Evolutionary conservation across 2,113 vertebrate genomes (phyloP), one percentile per base, ranked within the genome.

Genomic region (Chrysemys picta): DNA sequence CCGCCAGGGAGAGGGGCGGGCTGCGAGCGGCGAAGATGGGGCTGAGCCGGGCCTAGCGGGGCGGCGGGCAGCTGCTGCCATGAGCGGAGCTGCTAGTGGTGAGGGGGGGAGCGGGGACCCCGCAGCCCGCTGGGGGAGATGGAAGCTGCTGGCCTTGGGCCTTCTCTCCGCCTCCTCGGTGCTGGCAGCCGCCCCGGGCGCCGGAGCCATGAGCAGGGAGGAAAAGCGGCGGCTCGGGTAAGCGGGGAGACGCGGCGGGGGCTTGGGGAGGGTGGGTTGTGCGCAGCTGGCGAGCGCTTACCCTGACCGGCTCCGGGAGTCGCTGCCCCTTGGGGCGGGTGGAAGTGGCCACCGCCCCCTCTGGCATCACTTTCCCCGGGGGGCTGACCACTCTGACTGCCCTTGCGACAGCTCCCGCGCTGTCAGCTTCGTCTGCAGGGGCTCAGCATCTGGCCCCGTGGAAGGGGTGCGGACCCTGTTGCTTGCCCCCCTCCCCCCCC

Each of bases 221-320:
- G 98, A 98, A 96, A 98, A 98, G 69, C 98, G 98, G 49, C 97
- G 87, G 95, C 95, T 98, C 53, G 98, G 98, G 98, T 98, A 95
- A 98, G 98, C 16, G 16, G 52, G 45, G 65, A 19, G 83, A 45
- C 50, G 21, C 72, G 2, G 53, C 4, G 19, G 31, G 8, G 25
- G 53, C 3, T 47, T 19, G 80, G 22, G 10, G 5, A 14, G 42
- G 14, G 38, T 31, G 2, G 52, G 5, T 50, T 38, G 31, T 24
- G 42, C 50, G 79, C 78, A 4, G 78, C 31, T 31, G 29, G 31
- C 62, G 6, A 10, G 65, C 72, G 72, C 38, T 76, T 42, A 42
- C 38, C 69, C 3, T 21, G 38, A 24, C n/a, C n/a, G 19, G 69
- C 69, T 13, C 38, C 38, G 4, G 35, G 17, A 35, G 35, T 35